Evolutionary conservation across 92 coral and sea anemone genomes (phyloP).

Genomic region (Muricea muricata): DNA sequence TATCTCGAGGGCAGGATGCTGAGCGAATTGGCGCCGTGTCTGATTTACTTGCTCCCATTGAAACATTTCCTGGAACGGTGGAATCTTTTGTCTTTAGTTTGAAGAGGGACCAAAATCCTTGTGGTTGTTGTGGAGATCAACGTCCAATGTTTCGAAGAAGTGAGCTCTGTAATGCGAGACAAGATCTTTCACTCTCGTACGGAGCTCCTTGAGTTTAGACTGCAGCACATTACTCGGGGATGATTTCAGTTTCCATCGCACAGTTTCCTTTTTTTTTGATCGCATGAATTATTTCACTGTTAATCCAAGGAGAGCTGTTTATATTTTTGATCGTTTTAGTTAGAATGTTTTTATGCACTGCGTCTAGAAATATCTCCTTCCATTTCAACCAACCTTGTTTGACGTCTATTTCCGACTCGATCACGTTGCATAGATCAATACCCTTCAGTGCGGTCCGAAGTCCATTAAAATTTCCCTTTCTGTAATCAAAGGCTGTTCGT

Average conservation of each 20-base stretch:
- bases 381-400: slow-evolving; percentile 49
- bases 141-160: slow-evolving; percentile 25
- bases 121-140: slow-evolving; percentile 9
- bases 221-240: slow-evolving; percentile 11
- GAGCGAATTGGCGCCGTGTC: not conserved
- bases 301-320: slow-evolving; percentile 39
- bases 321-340: not conserved
- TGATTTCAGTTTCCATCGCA: slow-evolving; percentile 15
- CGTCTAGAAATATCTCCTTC: slow-evolving; percentile 55
- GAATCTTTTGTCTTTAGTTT: slow-evolving; percentile 14
- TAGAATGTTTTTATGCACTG: not conserved
- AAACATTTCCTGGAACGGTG: slow-evolving; percentile 21
- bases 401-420: slow-evolving; percentile 40
- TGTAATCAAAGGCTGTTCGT: not conserved
- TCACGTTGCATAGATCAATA: slow-evolving; percentile 18
- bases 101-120: slow-evolving; percentile 35
- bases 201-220: slow-evolving; percentile 27
- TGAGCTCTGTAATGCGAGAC: not conserved
- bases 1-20: slow-evolving; percentile 3
- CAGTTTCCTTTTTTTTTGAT: slow-evolving; percentile 44
- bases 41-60: not conserved
- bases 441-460: not conserved
- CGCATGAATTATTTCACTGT: slow-evolving; percentile 31
- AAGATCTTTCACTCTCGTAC: slow-evolving; percentile 16
- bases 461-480: not conserved